Conservation (phyloP, 30 jellyfish, hydroid and myxozoan genomes). For the Aurelia sp. region DNA sequence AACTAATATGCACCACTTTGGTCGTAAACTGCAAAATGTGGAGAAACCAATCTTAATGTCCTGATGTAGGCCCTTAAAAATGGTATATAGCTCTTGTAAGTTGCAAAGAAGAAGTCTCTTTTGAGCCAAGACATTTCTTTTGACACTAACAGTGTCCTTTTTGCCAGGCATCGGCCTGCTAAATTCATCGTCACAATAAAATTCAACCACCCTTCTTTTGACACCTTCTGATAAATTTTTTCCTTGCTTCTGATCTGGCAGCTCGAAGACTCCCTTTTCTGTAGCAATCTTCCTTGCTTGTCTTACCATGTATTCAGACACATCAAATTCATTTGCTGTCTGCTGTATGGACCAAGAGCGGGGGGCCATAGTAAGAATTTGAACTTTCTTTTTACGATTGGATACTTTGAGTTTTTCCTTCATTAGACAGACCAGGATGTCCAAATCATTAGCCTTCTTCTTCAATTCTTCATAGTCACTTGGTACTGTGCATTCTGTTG, state of each 20-base stretch:
- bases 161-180: conserved; percentile 73
- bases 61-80: conserved; percentile 52
- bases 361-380: conserved; percentile 62
- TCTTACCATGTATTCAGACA: conserved; percentile 37
- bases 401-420: conserved; percentile 22
- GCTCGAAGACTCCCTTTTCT: conserved; percentile 31
- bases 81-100: conserved; percentile 43
- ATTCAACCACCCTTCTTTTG: conserved; percentile 13
- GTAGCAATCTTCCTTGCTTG: conserved; percentile 48
- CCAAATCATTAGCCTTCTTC: conserved; percentile 43
- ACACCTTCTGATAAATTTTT: background rate
- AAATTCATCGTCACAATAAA: conserved; percentile 55
- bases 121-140: conserved; percentile 46
- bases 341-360: conserved; percentile 56
- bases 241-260: conserved; percentile 33
- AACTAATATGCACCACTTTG: conserved; percentile 77
- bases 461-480: conserved; percentile 6
- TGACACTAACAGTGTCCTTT: conserved; percentile 65
- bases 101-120: conserved; percentile 59
- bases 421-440: conserved; percentile 39
- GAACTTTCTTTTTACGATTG: conserved; percentile 49
- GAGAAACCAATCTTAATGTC: conserved; percentile 64
- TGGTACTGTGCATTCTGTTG: background rate
- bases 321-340: conserved; percentile 34
- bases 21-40: conserved; percentile 73